Evolutionary conservation across 2,113 vertebrate genomes (phyloP).

Genomic region (Scolopax mira): DNA sequence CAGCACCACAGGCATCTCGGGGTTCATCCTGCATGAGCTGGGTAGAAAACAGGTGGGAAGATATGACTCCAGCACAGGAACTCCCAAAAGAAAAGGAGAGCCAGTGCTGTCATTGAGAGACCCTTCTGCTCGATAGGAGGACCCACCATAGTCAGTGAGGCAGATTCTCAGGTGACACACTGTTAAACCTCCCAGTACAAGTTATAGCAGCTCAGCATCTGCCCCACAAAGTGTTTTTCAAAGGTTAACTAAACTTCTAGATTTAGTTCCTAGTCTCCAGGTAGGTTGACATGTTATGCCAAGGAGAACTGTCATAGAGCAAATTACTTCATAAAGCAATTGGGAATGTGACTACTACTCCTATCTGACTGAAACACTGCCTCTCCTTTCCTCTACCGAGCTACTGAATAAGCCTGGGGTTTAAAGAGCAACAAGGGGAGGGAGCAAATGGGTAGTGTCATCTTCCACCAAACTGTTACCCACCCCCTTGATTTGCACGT

Average conservation of each 20-base stretch:
- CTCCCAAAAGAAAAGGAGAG: background rate
- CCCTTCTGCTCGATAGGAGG: background rate
- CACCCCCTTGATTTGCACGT: background rate
- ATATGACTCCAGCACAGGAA: background rate
- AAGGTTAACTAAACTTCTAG: background rate
- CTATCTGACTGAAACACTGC: background rate
- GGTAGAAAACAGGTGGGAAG: background rate
- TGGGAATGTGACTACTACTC: fast-evolving
- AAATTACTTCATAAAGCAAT: background rate
- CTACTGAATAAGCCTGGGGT: background rate
- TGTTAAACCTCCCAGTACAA: background rate
- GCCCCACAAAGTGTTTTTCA: background rate
- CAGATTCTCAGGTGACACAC: background rate
- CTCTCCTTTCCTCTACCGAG: background rate
- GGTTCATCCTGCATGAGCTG: fast-evolving
- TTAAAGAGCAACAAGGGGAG: background rate
- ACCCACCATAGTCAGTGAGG: background rate
- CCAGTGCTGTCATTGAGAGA: background rate
- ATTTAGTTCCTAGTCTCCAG: background rate
- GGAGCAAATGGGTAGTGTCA: background rate
- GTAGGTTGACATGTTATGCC: background rate
- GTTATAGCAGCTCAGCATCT: background rate
- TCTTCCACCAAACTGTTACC: background rate
- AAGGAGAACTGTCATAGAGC: background rate
- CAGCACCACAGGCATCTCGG: background rate